Evolutionary conservation across 2,113 vertebrate genomes (phyloP).

Genomic region (Cryptoleucopteryx plumbea): DNA sequence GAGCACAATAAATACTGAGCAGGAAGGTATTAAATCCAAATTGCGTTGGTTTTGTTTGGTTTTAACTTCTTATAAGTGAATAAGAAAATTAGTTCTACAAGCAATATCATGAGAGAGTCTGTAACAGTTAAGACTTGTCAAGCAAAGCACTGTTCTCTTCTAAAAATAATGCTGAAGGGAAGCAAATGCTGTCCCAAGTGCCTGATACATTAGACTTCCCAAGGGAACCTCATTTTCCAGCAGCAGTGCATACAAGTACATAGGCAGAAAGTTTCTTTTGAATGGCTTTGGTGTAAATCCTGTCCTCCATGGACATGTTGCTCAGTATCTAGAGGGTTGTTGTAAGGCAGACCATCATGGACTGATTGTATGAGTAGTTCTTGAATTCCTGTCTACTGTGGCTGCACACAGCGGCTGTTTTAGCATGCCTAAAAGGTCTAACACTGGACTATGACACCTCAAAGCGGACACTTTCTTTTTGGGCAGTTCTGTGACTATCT

Average conservation of each 20-base stretch:
- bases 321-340: background rate
- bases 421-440: background rate
- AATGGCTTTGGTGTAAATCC: background rate
- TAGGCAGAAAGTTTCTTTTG: too few species aligned
- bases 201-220: background rate
- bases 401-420: accelerated
- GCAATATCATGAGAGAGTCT: background rate
- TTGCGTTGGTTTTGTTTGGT: background rate
- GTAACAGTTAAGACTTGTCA: background rate
- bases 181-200: background rate
- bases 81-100: background rate
- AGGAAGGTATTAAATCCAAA: background rate
- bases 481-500: background rate
- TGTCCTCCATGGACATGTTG: accelerated
- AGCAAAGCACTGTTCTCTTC: background rate
- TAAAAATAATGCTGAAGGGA: background rate
- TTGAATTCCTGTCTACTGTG: accelerated
- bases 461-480: accelerated
- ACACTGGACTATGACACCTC: background rate
- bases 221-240: background rate
- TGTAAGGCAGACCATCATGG: accelerated
- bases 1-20: too few species aligned
- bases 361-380: background rate
- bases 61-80: background rate
- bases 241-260: background rate